Evolutionary conservation across 2,888 invertebrate genomes (phyloP).

Genomic region (Colletes collaris): DNA sequence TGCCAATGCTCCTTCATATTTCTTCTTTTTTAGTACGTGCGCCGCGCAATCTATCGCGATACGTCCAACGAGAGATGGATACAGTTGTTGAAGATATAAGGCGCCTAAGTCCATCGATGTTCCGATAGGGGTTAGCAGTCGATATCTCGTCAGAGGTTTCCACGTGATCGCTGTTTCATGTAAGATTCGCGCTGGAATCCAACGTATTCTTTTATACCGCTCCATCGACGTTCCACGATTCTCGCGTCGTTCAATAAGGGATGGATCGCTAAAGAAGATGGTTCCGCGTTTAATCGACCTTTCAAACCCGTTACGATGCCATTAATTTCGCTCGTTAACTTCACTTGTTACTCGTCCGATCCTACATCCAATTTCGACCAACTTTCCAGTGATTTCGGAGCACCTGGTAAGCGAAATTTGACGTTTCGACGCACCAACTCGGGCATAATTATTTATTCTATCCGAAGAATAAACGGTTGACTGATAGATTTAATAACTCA

Average conservation of each 20-base stretch:
- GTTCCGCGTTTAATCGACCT: slow-evolving; percentile 25
- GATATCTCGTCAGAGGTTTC: slow-evolving; percentile 51
- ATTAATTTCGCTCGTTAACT: slow-evolving; percentile 47
- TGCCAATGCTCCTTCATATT: slow-evolving; percentile 24
- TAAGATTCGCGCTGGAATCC: slow-evolving; percentile 19
- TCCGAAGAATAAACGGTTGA: too few species aligned
- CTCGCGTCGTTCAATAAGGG: neutral
- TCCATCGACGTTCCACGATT: neutral
- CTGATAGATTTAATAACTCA: too few species aligned
- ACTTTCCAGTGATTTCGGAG: slow-evolving; percentile 17
- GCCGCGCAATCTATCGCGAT: slow-evolving; percentile 67
- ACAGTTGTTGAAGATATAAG: slow-evolving; percentile 60
- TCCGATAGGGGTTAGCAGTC: slow-evolving; percentile 44
- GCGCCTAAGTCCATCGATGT: slow-evolving; percentile 60
- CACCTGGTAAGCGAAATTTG: neutral
- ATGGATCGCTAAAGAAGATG: neutral
- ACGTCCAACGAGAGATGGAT: slow-evolving; percentile 51
- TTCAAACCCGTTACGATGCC: slow-evolving; percentile 25
- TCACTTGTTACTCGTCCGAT: slow-evolving; percentile 24
- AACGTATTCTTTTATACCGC: slow-evolving; percentile 9
- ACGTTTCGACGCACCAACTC: too few species aligned
- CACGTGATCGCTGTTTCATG: slow-evolving; percentile 33
- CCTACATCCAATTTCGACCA: slow-evolving; percentile 6
- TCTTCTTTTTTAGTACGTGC: slow-evolving; percentile 51
- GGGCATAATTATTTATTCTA: too few species aligned